These are phyloP conservation scores for Odontamblyopus lacepedii DNA, from an alignment of 2,797 vertebrate genomes.

Conservation along the genomic window DNA sequence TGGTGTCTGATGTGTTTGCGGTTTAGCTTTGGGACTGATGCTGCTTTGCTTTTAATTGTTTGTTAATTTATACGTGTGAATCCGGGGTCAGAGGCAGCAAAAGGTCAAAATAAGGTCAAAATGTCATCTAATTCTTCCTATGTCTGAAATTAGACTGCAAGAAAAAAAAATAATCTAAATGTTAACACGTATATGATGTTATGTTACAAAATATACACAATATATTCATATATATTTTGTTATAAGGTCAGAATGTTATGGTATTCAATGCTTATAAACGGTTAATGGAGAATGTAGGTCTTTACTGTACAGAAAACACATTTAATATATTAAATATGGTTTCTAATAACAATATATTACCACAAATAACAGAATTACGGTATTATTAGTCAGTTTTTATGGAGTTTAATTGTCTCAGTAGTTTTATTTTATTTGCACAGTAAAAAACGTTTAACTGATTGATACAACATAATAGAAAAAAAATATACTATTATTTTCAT, in stretches of 20 bases:
- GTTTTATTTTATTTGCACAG: too few species aligned
- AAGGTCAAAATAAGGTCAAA: conserved; percentile 62
- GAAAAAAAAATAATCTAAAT: background rate
- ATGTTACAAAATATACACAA: too few species aligned
- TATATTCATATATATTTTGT: too few species aligned
- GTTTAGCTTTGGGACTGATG: conserved; percentile 66
- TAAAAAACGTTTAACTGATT: too few species aligned
- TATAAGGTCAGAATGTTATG: background rate
- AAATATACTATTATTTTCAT: too few species aligned
- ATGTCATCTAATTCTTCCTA: conserved; percentile 44
- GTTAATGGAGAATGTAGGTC: background rate
- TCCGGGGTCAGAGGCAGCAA: conserved; percentile 63
- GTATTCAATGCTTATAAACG: background rate
- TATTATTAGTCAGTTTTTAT: too few species aligned
- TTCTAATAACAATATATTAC: background rate
- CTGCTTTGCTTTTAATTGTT: conserved; percentile 69
- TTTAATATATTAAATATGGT: background rate
- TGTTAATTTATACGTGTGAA: conserved; percentile 65
- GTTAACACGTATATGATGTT: too few species aligned
- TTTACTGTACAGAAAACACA: background rate
- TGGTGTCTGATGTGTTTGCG: conserved; percentile 73
- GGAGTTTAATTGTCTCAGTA: too few species aligned
- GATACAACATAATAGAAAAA: too few species aligned
- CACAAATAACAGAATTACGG: too few species aligned
- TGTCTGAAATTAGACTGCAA: background rate